phyloP scores from a whole-genome alignment of 35 echinoderm and acorn worm genomes.

The Anneissia japonica region DNA sequence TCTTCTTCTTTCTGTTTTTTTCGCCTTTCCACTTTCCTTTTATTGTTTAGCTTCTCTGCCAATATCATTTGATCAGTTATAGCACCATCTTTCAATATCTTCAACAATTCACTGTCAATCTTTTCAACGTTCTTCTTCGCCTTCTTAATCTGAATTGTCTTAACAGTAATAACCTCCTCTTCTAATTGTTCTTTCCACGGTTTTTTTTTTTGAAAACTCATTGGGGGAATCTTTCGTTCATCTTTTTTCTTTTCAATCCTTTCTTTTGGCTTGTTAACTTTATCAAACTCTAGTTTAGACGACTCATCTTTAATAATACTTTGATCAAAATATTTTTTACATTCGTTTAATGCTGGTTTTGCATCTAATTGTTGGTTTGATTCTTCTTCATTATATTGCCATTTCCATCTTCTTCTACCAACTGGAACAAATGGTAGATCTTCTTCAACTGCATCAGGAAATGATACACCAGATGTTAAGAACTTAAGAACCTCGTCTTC shows the following conservation, averaged over 20 bases:
- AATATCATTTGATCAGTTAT: not conserved
- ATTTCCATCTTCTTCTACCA: not conserved
- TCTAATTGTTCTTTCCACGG: not conserved
- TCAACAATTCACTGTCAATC: not conserved
- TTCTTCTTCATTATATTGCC: not conserved
- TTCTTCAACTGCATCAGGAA: not conserved
- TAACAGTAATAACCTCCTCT: not conserved
- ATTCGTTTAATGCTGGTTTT: not conserved
- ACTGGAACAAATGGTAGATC: not conserved
- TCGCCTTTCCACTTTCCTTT: not conserved
- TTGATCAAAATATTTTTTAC: too few species aligned
- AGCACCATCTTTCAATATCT: not conserved
- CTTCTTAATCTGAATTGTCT: not conserved
- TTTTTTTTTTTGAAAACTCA: not conserved
- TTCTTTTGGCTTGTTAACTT: too few species aligned
- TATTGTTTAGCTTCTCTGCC: not conserved
- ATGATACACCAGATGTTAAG: not conserved
- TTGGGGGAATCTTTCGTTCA: not conserved
- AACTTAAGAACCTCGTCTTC: not conserved
- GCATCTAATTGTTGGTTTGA: not conserved
- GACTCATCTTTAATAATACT: not conserved
- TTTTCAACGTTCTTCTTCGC: not conserved
- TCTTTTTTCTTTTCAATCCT: not conserved
- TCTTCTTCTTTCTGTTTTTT: not conserved
- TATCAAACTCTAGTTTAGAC: too few species aligned